A percentile compares a stretch with the other conserved stretches of the same genome.
These are phyloP conservation scores for Notodonta dromedarius DNA, from an alignment of 2,888 invertebrate genomes.

Conservation along the genomic window DNA sequence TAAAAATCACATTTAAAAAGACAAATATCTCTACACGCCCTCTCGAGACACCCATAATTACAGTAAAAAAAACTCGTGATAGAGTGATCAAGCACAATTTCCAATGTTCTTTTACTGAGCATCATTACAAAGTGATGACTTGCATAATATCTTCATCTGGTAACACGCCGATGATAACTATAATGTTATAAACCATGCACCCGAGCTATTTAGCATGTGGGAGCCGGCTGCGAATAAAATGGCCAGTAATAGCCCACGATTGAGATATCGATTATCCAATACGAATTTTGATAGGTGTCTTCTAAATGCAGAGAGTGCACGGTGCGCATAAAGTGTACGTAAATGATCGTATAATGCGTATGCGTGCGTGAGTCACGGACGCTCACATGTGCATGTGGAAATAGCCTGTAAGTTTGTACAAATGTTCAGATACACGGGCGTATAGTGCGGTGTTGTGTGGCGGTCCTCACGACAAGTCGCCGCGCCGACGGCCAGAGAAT, in stretches of 20 bases:
- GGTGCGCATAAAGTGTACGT: conserved; percentile 61
- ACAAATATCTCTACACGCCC: conserved; percentile 12
- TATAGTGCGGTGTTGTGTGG: conserved; percentile 55
- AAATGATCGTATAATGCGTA: conserved; percentile 65
- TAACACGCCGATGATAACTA: conserved; percentile 32
- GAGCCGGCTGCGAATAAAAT: conserved; percentile 46
- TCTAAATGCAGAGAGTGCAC: conserved; percentile 54
- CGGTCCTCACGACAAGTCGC: conserved; percentile 71
- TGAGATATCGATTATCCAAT: conserved; percentile 61
- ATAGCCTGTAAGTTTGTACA: conserved; percentile 75
- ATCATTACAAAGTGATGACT: conserved; percentile 47
- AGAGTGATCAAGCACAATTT: conserved; percentile 45
- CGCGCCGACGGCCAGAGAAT: conserved; percentile 71
- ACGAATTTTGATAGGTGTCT: conserved; percentile 57
- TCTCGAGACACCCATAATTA: conserved; percentile 16
- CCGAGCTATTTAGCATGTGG: conserved; percentile 43
- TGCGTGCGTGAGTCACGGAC: conserved; percentile 78
- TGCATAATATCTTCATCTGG: conserved; percentile 52
- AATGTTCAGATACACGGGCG: conserved; percentile 66
- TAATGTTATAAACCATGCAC: conserved; percentile 26
- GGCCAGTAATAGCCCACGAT: conserved; percentile 46
- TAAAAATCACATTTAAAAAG: conserved; percentile 2
- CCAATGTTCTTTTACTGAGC: conserved; percentile 31
- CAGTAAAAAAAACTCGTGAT: conserved; percentile 35
- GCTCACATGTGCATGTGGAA: conserved; percentile 78